These are phyloP conservation scores for Andrena haemorrhoa DNA, from an alignment of 2,888 invertebrate species.

Conservation along the genomic window DNA sequence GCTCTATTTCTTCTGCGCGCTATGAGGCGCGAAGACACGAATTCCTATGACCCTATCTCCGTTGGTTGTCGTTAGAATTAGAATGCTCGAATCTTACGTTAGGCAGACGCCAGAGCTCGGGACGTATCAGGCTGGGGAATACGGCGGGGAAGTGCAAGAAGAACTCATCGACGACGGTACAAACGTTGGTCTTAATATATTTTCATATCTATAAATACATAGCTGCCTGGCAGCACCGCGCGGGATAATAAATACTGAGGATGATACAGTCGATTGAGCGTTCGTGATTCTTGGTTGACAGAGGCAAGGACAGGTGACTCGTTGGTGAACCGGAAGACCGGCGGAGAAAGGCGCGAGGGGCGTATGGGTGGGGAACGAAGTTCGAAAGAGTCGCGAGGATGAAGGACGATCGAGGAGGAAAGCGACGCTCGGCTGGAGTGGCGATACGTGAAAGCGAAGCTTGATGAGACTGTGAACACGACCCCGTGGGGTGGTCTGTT, in stretches of 20 bases:
- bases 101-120: no score
- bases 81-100: no score
- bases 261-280: constrained; percentile 29
- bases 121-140: not conserved
- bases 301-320: constrained; percentile 21
- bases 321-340: constrained; percentile 25
- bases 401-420: constrained; percentile 38
- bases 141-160: not conserved
- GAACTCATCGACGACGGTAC: not conserved
- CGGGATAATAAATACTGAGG: constrained; percentile 74
- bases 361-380: not conserved
- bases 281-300: constrained; percentile 2
- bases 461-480: constrained; percentile 39
- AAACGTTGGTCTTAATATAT: constrained; percentile 77
- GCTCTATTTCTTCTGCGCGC: constrained; percentile 72
- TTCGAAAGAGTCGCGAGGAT: constrained; percentile 1
- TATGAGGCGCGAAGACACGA: not conserved
- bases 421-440: constrained; percentile 30
- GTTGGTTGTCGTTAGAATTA: no score
- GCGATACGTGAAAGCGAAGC: constrained; percentile 60
- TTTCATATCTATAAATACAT: constrained; percentile 79
- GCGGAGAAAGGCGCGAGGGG: not conserved
- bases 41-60: no score
- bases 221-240: constrained; percentile 52
- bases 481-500: constrained; percentile 10